Percentiles rank a stretch among this genome's conserved stretches.
Conservation (phyloP, 2,888 invertebrate genomes). For the Notodonta dromedarius region DNA sequence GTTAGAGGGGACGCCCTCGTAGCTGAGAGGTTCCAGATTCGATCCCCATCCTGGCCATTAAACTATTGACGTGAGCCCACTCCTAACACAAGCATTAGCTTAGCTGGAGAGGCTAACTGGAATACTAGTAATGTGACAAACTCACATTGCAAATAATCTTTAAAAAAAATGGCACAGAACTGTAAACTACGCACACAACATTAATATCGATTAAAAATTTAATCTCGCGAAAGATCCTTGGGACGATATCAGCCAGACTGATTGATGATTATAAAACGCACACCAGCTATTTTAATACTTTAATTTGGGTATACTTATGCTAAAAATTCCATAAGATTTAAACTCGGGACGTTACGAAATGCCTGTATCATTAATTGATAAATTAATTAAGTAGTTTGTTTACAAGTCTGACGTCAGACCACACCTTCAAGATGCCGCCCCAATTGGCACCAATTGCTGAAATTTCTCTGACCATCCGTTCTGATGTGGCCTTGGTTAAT, state of each 20-base stretch:
- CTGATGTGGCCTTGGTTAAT: not conserved
- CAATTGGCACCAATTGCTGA: conserved; percentile 56
- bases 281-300: conserved; percentile 4
- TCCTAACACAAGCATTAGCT: too few species aligned
- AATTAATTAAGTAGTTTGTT: not conserved
- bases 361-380: not conserved
- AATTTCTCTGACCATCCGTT: conserved; percentile 27
- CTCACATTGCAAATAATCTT: too few species aligned
- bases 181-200: conserved; percentile 2
- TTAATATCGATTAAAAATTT: conserved; percentile 9
- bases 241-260: conserved; percentile 7
- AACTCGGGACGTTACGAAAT: not conserved
- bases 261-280: conserved; percentile 19
- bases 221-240: conserved; percentile 14
- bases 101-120: too few species aligned
- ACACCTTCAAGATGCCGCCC: conserved; percentile 28
- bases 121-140: too few species aligned
- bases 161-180: not conserved
- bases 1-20: too few species aligned
- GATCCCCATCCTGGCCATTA: too few species aligned
- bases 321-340: not conserved
- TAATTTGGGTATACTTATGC: too few species aligned
- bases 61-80: too few species aligned
- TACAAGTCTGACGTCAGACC: too few species aligned
- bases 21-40: too few species aligned